Evolutionary conservation across 2,113 vertebrate species (phyloP).

Genomic region (Gulo gulo): DNA sequence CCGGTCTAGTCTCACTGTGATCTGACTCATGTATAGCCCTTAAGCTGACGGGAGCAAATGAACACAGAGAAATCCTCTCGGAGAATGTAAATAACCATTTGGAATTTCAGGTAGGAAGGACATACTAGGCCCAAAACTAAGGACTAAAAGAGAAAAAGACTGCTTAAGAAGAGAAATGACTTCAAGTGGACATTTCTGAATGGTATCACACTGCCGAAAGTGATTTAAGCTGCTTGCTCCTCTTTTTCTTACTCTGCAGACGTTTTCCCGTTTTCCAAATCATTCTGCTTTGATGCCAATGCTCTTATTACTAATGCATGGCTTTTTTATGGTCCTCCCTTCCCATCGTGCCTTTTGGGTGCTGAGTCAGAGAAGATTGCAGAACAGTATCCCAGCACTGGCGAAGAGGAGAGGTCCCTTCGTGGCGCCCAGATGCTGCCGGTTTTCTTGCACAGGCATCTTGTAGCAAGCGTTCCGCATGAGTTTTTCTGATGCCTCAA

Average conservation of each 20-base stretch:
- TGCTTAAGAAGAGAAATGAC: neutral
- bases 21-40: neutral
- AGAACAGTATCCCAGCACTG: constrained; percentile 65
- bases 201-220: neutral
- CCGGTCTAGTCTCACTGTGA: neutral
- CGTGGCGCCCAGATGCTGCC: constrained; percentile 66
- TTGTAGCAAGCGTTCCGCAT: constrained; percentile 29
- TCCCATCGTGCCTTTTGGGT: constrained; percentile 70
- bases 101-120: neutral
- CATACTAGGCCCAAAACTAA: neutral
- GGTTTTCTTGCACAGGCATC: neutral
- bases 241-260: constrained; percentile 49
- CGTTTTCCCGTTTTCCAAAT: constrained; percentile 77
- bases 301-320: constrained; percentile 81
- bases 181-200: neutral
- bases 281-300: constrained; percentile 75
- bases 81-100: neutral
- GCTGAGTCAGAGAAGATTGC: constrained; percentile 84
- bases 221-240: neutral
- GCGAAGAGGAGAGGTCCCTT: constrained; percentile 55
- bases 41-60: neutral
- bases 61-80: neutral
- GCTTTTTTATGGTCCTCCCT: constrained; percentile 70
- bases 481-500: neutral
- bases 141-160: neutral